These are phyloP conservation scores for Galaxias olidus DNA, from an alignment of 2,797 vertebrate genomes.

Conservation along the genomic window DNA sequence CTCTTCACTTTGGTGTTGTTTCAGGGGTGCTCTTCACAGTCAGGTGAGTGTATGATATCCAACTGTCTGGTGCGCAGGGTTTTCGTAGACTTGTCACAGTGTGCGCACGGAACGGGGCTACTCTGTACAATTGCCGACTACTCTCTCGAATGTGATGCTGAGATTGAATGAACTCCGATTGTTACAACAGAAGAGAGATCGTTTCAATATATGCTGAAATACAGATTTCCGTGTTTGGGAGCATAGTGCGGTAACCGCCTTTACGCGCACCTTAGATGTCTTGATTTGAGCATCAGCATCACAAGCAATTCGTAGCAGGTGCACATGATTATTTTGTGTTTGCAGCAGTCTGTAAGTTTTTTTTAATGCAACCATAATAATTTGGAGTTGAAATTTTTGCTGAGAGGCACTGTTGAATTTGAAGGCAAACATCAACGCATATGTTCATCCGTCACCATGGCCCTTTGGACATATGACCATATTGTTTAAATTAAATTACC, in stretches of 20 bases:
- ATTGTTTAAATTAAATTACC: neutral
- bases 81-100: slow-evolving; percentile 31
- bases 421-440: slow-evolving; percentile 38
- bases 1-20: slow-evolving; percentile 70
- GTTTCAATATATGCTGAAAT: too few species aligned
- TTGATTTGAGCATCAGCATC: too few species aligned
- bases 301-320: too few species aligned
- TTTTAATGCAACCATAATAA: slow-evolving; percentile 25
- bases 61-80: slow-evolving; percentile 42
- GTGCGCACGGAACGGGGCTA: slow-evolving; percentile 38
- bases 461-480: slow-evolving; percentile 35
- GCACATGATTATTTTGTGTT: too few species aligned
- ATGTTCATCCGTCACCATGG: slow-evolving; percentile 55
- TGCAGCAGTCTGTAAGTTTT: too few species aligned
- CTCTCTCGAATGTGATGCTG: too few species aligned
- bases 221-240: too few species aligned
- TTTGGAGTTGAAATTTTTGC: slow-evolving; percentile 1
- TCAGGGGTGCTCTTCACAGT: slow-evolving; percentile 71
- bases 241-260: too few species aligned
- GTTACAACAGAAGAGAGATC: too few species aligned
- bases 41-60: slow-evolving; percentile 65
- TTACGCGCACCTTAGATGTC: too few species aligned
- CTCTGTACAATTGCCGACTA: too few species aligned
- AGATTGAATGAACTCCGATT: too few species aligned
- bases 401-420: slow-evolving; percentile 67